A percentile compares a stretch with the other conserved stretches of the same genome.
Conservation (phyloP, 2,888 invertebrate genomes). For the Ceratothoa steindachneri region DNA sequence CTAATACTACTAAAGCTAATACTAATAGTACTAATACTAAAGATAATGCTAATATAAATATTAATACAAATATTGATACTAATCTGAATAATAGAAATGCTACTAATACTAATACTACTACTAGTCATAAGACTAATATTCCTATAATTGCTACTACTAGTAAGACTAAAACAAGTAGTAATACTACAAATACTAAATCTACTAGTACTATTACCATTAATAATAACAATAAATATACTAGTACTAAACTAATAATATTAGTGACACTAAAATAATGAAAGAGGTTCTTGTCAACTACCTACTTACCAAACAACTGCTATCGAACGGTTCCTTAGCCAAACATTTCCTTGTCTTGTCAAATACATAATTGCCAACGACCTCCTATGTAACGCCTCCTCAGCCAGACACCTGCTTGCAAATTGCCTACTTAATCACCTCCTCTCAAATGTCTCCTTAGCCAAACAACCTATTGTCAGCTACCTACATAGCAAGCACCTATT, state of each 20-base stretch:
- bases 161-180: not conserved
- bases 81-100: not conserved
- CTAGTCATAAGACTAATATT: not conserved
- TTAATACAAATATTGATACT: not conserved
- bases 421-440: no score
- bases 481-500: no score
- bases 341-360: no score
- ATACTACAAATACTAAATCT: not conserved
- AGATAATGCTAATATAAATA: not conserved
- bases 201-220: not conserved
- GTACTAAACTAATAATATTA: not conserved
- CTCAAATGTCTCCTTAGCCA: no score
- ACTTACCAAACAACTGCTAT: no score
- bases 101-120: not conserved
- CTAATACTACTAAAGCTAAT: not conserved
- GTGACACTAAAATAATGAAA: no score
- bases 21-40: not conserved
- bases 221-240: not conserved
- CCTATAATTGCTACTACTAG: not conserved
- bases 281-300: no score
- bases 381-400: no score
- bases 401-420: no score
- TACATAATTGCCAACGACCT: no score
- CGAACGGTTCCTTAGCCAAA: no score
- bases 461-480: no score